Percentiles rank a stretch among this genome's conserved stretches.
Evolutionary conservation across 2,888 invertebrate species (phyloP).

Genomic region (Dicycla oo): DNA sequence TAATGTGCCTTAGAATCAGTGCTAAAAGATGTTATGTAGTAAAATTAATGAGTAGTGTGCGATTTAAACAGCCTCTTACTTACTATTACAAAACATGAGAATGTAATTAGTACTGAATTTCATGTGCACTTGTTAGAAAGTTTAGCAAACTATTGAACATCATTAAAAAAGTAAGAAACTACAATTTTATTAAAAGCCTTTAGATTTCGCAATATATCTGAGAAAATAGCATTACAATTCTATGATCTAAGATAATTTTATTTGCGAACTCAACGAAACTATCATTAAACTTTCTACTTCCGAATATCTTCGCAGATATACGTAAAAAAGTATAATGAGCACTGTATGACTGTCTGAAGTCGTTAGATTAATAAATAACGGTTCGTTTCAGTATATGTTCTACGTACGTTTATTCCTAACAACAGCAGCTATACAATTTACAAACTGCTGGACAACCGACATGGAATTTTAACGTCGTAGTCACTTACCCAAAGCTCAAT

Average conservation of each 20-base stretch:
- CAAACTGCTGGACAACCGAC: slow-evolving; percentile 62
- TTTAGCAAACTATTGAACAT: slow-evolving; percentile 20
- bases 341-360: background rate
- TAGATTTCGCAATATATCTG: background rate
- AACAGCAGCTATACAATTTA: slow-evolving; percentile 64
- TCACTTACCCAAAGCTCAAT: slow-evolving; percentile 92
- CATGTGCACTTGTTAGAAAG: slow-evolving; percentile 23
- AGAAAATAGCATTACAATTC: background rate
- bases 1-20: background rate
- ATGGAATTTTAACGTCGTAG: slow-evolving; percentile 65
- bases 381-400: slow-evolving; percentile 7
- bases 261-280: slow-evolving; percentile 38
- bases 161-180: background rate
- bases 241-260: slow-evolving; percentile 24
- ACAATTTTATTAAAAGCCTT: background rate
- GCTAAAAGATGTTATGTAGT: background rate
- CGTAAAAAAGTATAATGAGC: background rate
- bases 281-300: slow-evolving; percentile 50
- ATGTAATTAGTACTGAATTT: slow-evolving; percentile 1
- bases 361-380: slow-evolving; percentile 6
- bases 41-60: background rate
- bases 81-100: background rate
- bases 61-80: slow-evolving; percentile 1
- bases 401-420: slow-evolving; percentile 43
- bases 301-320: slow-evolving; percentile 9